Evolutionary conservation across 2,888 invertebrate species (phyloP).

Genomic region (Thera britannica): DNA sequence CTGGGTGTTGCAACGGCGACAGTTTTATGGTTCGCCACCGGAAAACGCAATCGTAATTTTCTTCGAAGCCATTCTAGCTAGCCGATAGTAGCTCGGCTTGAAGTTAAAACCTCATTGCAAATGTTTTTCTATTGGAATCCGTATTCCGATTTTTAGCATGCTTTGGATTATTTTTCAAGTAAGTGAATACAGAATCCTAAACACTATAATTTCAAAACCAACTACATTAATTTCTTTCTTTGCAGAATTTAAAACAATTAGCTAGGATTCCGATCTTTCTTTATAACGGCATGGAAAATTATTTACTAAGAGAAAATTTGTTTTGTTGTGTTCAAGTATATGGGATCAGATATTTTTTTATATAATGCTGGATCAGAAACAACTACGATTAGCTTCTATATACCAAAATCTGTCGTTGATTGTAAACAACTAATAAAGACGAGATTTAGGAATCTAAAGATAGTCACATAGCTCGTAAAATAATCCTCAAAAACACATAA

Average conservation of each 20-base stretch:
- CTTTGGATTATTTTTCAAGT: no score
- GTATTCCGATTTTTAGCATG: no score
- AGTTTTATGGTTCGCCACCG: constrained; percentile 66
- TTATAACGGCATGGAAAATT: no score
- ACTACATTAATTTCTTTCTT: no score
- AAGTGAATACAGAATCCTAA: no score
- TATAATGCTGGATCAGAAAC: neutral
- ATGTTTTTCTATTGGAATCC: constrained; percentile 37
- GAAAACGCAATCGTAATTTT: constrained; percentile 58
- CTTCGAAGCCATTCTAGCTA: constrained; percentile 38
- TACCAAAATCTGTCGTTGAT: constrained; percentile 53
- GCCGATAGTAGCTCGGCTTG: constrained; percentile 35
- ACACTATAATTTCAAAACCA: no score
- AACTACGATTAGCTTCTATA: neutral
- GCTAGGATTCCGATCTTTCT: no score
- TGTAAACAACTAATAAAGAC: constrained; percentile 58
- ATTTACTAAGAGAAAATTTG: no score
- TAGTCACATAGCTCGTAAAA: constrained; percentile 56
- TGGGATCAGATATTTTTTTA: no score
- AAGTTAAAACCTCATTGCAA: constrained; percentile 54
- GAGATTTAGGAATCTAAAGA: constrained; percentile 49
- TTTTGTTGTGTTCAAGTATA: neutral
- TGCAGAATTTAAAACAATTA: no score
- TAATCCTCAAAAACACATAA: constrained; percentile 40
- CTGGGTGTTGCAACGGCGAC: constrained; percentile 65